These are phyloP conservation scores for Conchocele bisecta DNA, from an alignment of 2,888 invertebrate species.

Conservation along the genomic window DNA sequence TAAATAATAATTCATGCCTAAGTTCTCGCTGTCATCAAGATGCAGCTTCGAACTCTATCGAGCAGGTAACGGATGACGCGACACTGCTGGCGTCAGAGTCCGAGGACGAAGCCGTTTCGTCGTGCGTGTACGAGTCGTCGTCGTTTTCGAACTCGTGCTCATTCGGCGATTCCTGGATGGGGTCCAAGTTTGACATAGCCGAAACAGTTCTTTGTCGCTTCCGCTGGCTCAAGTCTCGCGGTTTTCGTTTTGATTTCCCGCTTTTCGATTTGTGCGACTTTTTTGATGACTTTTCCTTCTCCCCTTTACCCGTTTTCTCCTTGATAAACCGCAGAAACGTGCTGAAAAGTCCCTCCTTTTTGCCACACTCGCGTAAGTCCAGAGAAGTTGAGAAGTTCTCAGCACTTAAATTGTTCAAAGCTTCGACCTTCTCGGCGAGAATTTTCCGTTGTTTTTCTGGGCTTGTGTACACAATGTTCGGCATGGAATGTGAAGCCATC, in stretches of 20 bases:
- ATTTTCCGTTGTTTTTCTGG: conserved; percentile 49
- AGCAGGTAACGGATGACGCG: conserved; percentile 46
- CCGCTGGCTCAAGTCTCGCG: conserved; percentile 68
- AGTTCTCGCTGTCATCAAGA: conserved; percentile 46
- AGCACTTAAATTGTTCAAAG: conserved; percentile 39
- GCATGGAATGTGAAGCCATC: conserved; percentile 53
- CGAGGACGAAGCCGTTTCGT: conserved; percentile 62
- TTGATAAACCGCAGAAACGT: conserved; percentile 71
- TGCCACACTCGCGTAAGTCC: conserved; percentile 64
- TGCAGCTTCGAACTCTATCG: conserved; percentile 14
- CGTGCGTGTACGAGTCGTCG: conserved; percentile 71
- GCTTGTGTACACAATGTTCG: conserved; percentile 53
- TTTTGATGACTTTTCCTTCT: conserved; percentile 9
- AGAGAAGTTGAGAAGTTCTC: conserved; percentile 53
- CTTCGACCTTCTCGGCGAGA: conserved; percentile 50
- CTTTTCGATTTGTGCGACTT: conserved; percentile 25
- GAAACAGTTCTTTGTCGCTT: conserved; percentile 78
- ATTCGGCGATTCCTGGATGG: conserved; percentile 78
- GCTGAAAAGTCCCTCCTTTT: conserved; percentile 74
- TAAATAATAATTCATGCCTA: too few species aligned
- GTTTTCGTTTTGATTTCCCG: conserved; percentile 75
- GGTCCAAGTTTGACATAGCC: conserved; percentile 77
- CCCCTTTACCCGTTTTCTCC: conserved; percentile 63
- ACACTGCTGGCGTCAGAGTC: conserved; percentile 55
- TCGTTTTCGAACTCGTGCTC: conserved; percentile 74